Conservation (phyloP, 2,113 vertebrate genomes). For the Centropristis striata region DNA sequence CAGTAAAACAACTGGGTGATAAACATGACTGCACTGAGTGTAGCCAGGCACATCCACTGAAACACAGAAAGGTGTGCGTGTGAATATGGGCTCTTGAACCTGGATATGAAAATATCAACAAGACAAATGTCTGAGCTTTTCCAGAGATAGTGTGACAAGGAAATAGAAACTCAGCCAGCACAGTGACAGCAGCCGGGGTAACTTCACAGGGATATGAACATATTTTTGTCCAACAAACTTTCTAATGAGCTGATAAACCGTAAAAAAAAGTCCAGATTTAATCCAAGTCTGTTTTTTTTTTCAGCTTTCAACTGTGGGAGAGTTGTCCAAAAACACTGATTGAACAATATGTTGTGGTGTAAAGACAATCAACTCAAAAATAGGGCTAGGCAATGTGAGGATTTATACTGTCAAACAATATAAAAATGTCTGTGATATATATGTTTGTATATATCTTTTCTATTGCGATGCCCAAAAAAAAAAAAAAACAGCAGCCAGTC, state of each 20-base stretch:
- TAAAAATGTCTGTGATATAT: no score
- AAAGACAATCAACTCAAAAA: neutral
- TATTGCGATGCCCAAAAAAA: no score
- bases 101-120: neutral
- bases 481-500: no score
- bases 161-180: neutral
- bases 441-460: no score
- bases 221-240: neutral
- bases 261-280: neutral
- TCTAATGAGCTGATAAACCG: neutral
- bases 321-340: neutral
- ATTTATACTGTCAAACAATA: no score
- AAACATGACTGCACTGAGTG: conserved; percentile 18
- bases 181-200: neutral
- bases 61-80: neutral
- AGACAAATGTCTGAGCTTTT: neutral
- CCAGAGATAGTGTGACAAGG: neutral
- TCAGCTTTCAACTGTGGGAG: neutral
- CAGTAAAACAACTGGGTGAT: conserved; percentile 5
- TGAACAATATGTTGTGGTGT: neutral
- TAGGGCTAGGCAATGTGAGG: no score
- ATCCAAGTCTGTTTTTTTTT: neutral
- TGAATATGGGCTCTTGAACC: neutral
- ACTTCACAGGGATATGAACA: neutral
- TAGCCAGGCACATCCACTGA: neutral